A percentile compares a stretch with the other conserved stretches of the same genome.
phyloP scores from a whole-genome alignment of 2,888 invertebrate genomes.

The Scaptomyza parva region DNA sequence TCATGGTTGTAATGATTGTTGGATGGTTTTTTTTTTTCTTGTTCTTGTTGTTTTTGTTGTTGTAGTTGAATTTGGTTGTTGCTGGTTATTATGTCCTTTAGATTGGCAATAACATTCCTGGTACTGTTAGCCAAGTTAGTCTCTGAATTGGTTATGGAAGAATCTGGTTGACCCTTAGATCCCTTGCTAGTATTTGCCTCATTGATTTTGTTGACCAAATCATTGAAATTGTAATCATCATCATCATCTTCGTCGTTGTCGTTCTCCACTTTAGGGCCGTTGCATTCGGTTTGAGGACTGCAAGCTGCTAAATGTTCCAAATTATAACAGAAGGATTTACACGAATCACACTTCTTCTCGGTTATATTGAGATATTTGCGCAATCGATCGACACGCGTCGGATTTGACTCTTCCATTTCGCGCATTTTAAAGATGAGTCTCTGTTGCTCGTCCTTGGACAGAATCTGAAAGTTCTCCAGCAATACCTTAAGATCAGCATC shows the following conservation, averaged over 20 bases:
- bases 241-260: conserved; percentile 87
- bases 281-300: conserved; percentile 2
- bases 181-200: conserved; percentile 36
- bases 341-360: conserved; percentile 63
- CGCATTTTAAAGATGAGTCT: conserved; percentile 92
- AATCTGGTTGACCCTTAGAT: too few species aligned
- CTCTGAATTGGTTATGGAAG: too few species aligned
- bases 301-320: conserved; percentile 48
- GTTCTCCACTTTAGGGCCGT: neutral
- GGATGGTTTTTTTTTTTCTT: neutral
- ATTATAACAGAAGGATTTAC: conserved; percentile 66
- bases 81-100: conserved; percentile 86
- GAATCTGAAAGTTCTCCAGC: conserved; percentile 92
- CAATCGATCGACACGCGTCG: conserved; percentile 90
- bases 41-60: conserved; percentile 1
- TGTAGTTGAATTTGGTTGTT: conserved; percentile 26
- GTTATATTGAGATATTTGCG: conserved; percentile 90
- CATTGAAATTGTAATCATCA: conserved; percentile 93
- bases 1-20: conserved; percentile 28
- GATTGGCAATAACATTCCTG: conserved; percentile 87
- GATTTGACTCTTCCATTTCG: conserved; percentile 91
- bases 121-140: conserved; percentile 84
- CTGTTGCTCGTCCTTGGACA: conserved; percentile 92
- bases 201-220: conserved; percentile 85
- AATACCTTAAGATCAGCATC: conserved; percentile 92